These are phyloP conservation scores for Pipistrellus pygmaeus DNA, from an alignment of 2,797 vertebrate genomes.

Conservation along the genomic window DNA sequence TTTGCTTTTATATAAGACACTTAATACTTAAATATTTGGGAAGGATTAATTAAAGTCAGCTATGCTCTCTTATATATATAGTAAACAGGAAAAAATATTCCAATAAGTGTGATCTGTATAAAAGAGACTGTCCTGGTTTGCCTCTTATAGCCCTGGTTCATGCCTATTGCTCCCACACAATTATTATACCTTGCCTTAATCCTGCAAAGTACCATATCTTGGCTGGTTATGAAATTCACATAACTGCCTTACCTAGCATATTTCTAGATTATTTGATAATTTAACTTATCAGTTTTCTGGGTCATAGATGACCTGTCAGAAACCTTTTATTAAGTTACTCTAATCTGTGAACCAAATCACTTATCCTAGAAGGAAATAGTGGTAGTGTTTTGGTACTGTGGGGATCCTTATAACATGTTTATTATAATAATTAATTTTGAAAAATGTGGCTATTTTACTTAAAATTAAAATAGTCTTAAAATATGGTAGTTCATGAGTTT, in stretches of 20 bases:
- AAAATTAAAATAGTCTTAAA: background rate
- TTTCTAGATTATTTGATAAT: background rate
- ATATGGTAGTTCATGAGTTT: background rate
- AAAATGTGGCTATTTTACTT: background rate
- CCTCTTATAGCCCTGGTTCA: background rate
- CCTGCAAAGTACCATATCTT: background rate
- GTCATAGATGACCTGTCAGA: background rate
- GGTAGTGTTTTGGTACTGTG: background rate
- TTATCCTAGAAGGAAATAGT: background rate
- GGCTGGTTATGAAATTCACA: background rate
- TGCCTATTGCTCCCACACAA: fast-evolving
- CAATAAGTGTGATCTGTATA: background rate
- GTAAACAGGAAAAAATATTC: background rate
- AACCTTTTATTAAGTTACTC: background rate
- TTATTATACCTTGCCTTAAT: background rate
- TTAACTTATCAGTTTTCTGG: background rate
- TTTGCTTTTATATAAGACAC: background rate
- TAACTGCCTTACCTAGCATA: background rate
- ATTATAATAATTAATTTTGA: background rate
- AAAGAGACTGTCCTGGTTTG: background rate
- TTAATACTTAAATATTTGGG: background rate
- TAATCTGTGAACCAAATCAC: background rate
- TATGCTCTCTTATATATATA: background rate
- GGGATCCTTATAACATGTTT: background rate
- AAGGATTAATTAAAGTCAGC: background rate